A percentile compares a stretch with the other conserved stretches of the same genome.
These are phyloP conservation scores for Megalonaias nervosa DNA, from an alignment of 1,140 invertebrate species.

Conservation along the genomic window DNA sequence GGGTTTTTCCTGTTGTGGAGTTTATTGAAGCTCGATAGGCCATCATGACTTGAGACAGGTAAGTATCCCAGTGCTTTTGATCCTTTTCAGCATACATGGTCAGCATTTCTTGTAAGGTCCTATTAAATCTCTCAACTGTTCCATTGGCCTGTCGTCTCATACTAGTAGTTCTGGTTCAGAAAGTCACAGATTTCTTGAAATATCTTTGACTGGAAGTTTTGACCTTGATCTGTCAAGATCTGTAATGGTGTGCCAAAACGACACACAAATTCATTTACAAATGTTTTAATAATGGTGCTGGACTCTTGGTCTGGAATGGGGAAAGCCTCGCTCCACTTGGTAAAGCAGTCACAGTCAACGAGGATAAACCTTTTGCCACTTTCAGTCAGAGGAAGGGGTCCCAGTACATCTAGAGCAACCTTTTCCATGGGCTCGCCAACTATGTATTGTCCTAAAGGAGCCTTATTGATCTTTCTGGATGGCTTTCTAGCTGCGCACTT, in stretches of 20 bases:
- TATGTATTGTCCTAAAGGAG: conserved; percentile 16
- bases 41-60: conserved; percentile 41
- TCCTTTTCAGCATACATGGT: conserved; percentile 12
- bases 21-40: conserved; percentile 42
- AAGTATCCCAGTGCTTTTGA: conserved; percentile 37
- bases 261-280: too few species aligned
- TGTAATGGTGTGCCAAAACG: too few species aligned
- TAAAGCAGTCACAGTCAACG: too few species aligned
- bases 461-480: conserved; percentile 5
- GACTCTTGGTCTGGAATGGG: too few species aligned
- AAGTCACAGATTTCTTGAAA: conserved; percentile 26
- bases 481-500: conserved; percentile 16
- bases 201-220: too few species aligned
- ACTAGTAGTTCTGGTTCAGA: conserved; percentile 29
- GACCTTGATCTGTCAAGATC: too few species aligned
- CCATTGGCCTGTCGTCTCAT: conserved; percentile 62
- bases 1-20: conserved; percentile 31
- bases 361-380: too few species aligned
- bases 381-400: too few species aligned
- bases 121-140: conserved; percentile 50
- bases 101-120: conserved; percentile 14
- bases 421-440: conserved; percentile 36
- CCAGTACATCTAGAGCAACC: too few species aligned
- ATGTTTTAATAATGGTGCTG: too few species aligned
- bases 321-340: too few species aligned